A percentile compares a stretch with the other conserved stretches of the same genome.
phyloP scores from a whole-genome alignment of 2,113 vertebrate genomes.

The Prochilodus magdalenae region DNA sequence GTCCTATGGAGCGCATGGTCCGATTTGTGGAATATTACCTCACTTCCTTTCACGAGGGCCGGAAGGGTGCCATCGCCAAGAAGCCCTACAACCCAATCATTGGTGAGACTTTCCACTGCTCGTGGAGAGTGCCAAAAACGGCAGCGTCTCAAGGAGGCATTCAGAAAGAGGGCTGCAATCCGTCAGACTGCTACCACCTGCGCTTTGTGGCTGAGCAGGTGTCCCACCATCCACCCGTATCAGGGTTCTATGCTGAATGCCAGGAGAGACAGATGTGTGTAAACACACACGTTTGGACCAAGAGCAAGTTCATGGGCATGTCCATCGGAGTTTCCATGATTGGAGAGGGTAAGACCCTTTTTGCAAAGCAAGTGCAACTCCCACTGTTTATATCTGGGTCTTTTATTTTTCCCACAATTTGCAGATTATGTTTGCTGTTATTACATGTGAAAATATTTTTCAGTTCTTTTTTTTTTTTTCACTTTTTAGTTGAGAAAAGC shows the following conservation, averaged over 20 bases:
- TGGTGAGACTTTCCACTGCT: slow-evolving; percentile 97
- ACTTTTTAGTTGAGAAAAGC: no score
- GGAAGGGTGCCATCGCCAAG: slow-evolving; percentile 97
- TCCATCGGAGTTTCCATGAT: slow-evolving; percentile 98
- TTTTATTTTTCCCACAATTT: no score
- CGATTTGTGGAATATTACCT: slow-evolving; percentile 98
- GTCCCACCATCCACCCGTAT: slow-evolving; percentile 97
- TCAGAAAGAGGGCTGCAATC: slow-evolving; percentile 58
- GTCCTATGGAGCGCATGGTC: slow-evolving; percentile 92
- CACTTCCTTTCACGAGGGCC: slow-evolving; percentile 97
- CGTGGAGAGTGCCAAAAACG: slow-evolving; percentile 85
- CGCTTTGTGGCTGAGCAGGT: slow-evolving; percentile 97
- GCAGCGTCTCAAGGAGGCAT: slow-evolving; percentile 53
- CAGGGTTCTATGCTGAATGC: slow-evolving; percentile 97
- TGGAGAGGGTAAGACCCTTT: slow-evolving; percentile 86
- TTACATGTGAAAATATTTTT: no score
- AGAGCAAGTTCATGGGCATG: slow-evolving; percentile 99
- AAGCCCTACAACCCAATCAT: slow-evolving; percentile 99
- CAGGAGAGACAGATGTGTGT: slow-evolving; percentile 92
- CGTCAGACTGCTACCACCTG: slow-evolving; percentile 81
- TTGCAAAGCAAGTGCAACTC: no score
- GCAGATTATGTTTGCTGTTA: no score
- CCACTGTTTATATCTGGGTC: background rate
- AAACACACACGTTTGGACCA: slow-evolving; percentile 97
- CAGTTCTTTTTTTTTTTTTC: no score